Evolutionary conservation across 1,140 invertebrate species (phyloP), one percentile per base, ranked within the genome.

Genomic region (Eupristina koningsbergeri): DNA sequence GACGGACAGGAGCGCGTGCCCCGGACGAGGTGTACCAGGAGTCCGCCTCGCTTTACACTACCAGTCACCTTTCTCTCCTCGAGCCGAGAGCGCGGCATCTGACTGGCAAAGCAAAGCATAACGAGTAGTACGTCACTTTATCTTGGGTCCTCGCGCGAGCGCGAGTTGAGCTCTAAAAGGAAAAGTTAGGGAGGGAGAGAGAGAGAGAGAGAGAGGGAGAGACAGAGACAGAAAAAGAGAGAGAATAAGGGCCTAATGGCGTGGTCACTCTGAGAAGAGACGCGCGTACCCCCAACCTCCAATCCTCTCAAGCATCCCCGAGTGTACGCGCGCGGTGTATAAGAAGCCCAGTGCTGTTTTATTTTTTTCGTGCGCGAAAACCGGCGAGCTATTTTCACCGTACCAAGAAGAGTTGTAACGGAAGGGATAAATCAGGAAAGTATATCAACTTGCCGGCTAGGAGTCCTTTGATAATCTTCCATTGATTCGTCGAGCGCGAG

Each of bases 41-140:
- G 89, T 86, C 89, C 88, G 87, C 86, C 87, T 88, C 85, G 86
- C 85, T 78, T 34, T 13, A 41, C 34, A 84, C 86, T 85, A 86
- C 86, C 90, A 91, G 90, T 91, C 89, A 89, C 90, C 90, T 91
- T 91, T 91, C 90, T 91, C 90, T 91, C 89, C 82, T 91, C 89
- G 90, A 89, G 89, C 22, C 73, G 84, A 81, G 79, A 85, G 86
- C 85, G 76, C 73, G 45, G 83, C 75, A 61, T 47, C 47, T 36
- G 0, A 29, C 73, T 53, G n/a, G 73, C 34, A 53, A 19, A 26
- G n/a, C 73, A 17, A 34, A 22, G 39, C n/a, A 53, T 29, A 31
- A 29, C 63, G 61, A n/a, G n/a, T n/a, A n/a, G n/a, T 34, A 29
- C 13, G 36, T 63, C 17, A 34, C 22, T 15, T 6, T 31, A 58